Base-by-base conservation (phyloP, 2,888 invertebrate genomes). In the Drosophila affinis region DNA sequence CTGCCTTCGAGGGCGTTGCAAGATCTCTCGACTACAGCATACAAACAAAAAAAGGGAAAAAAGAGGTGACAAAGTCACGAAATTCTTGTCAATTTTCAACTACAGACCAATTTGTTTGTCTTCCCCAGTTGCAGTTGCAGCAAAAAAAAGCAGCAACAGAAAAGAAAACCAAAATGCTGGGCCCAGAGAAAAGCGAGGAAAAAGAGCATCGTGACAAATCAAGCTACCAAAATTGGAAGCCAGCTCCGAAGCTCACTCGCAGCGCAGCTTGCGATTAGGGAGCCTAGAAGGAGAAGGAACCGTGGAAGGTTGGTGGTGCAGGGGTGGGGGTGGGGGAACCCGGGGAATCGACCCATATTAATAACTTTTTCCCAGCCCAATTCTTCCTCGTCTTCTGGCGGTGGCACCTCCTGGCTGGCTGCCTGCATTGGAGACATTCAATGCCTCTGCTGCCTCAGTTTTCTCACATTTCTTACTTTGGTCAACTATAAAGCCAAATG, bases 71-170 rank as follows among this genome's bases (percentile, higher is more conserved):
- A 91, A 91, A 91, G 91, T 91, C 91, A 91, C 91, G 91, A 91
- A 91, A 91, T 91, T 91, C 91, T 91, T 91, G 91, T 91, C 91
- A 91, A 90, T 91, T 91, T 91, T 91, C 91, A 90, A 91, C 90
- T 90, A 89, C 89, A 90, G 90, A 90, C 91, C 91, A 91, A 91
- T 91, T 91, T 91, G 91, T 91, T 91, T 89, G 87, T 91, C 89
- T 90, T 85, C 85, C 71, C 85, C 76, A 34, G 34, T 34, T 34
- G 34, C 73, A 63, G 29, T 3, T 27, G 72, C 67, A 78, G 59
- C 55, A 61, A 55, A 65, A 46, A 54, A 54, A 57, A 46, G 48
- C 34, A 55, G 69, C 52, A 60, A 55, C 18, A 53, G 61, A 51
- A 54, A 27, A 59, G 48, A 56, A 57, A 57, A 58, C 47, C 45